Evolutionary conservation across 2,888 invertebrate species (phyloP).

Genomic region (Lottia gigantea): DNA sequence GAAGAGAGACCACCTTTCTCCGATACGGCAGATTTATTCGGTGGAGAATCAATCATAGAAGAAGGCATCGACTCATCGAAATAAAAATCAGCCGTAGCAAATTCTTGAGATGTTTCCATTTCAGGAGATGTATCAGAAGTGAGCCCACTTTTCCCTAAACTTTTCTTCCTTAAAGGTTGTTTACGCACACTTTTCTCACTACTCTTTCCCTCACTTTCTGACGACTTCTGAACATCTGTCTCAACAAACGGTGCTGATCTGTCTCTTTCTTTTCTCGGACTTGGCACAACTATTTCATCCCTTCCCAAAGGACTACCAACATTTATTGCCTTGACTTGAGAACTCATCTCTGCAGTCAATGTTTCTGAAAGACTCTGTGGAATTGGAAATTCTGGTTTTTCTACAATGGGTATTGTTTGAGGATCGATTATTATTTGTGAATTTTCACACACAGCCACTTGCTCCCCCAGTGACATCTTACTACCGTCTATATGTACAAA

Average conservation of each 20-base stretch:
- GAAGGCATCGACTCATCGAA: conserved; percentile 89
- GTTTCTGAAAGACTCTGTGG: conserved; percentile 55
- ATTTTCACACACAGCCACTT: conserved; percentile 42
- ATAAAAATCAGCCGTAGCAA: conserved; percentile 85
- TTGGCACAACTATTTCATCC: neutral
- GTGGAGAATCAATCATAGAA: conserved; percentile 76
- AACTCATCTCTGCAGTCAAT: conserved; percentile 48
- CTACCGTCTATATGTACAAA: conserved; percentile 39
- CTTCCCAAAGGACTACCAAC: neutral
- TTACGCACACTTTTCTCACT: conserved; percentile 33
- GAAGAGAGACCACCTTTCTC: conserved; percentile 59
- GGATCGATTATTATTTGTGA: conserved; percentile 40
- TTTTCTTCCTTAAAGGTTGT: conserved; percentile 27
- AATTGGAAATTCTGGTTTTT: conserved; percentile 43
- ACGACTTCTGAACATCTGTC: conserved; percentile 18
- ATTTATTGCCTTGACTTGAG: conserved; percentile 19
- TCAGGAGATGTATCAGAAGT: conserved; percentile 51
- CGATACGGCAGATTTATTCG: conserved; percentile 68
- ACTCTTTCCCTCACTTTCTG: conserved; percentile 27
- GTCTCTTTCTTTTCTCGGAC: neutral
- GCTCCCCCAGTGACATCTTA: conserved; percentile 46
- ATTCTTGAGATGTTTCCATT: conserved; percentile 72
- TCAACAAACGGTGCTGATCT: conserved; percentile 21
- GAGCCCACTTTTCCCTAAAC: conserved; percentile 14
- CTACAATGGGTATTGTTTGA: conserved; percentile 33